Base-by-base conservation (phyloP, 2,797 vertebrate species). In the Brachyalestes nurse region DNA sequence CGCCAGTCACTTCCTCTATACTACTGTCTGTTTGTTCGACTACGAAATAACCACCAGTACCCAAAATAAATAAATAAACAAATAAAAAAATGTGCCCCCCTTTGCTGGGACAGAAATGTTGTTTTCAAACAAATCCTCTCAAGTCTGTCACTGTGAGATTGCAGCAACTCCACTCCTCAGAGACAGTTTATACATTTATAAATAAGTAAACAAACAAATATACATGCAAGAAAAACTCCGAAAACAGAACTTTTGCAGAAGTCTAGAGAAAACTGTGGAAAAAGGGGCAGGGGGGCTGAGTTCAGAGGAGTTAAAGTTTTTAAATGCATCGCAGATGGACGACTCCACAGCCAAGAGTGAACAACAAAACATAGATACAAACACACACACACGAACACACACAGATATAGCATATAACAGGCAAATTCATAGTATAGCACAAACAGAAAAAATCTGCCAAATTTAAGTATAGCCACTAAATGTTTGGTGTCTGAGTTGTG, bases 21-120 rank as follows among this genome's bases (percentile, higher is more conserved):
- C 79, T 78, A 75, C 8, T 60, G 79, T 85, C 83, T 62, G 42
- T 85, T 90, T 79, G 80, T 78, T 84, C 84, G 72, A 84, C 89
- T 89, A 88, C 91, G 89, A 91, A 92, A 92, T 90, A 86, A 89
- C 86, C 84, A 87, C 87, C 89, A 90, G 91, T 81, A 90, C 4
- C 57, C 82, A 12, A 71, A 61, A 88, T 55, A 55, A 55, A 55
- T 55, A 55, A 55, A 55, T 55, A 55, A 55, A 55, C 51, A 55
- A 55, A 19, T 19, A 86, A 3, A 61, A 23, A 61, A 60, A n/a
- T 64, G 47, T 67, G 78, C 82, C 82, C 66, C 61, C 74, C 58
- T 74, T 81, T 76, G 25, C 69, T 77, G 53, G 45, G 83, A 70
- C 86, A 85, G 79, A 86, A 90, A 90, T 89, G 88, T 80, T 89